Evolutionary conservation across 2,888 invertebrate species (phyloP), one percentile per base, ranked within the genome.

Genomic region (Drosophila neonasuta): DNA sequence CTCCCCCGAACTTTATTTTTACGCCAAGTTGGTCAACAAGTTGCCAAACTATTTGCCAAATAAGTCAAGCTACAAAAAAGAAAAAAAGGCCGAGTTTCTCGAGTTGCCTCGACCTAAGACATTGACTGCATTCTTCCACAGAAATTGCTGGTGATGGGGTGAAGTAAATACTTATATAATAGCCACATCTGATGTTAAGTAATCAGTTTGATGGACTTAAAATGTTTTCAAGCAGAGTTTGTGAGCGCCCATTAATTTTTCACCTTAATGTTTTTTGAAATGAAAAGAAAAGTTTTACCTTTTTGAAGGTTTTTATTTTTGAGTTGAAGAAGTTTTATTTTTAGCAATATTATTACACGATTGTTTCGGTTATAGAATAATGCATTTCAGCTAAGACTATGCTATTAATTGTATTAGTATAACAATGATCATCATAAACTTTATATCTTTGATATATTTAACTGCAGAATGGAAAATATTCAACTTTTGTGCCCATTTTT

Each of bases 11-110:
- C 32, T 54, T 51, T 68, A 79, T 79, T 68, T 71, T 68, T 68
- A 59, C 75, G 73, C 70, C 67, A 74, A 80, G 20, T 72, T 76
- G 78, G 71, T 77, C 81, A 73, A 77, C 76, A 78, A 80, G 80
- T 83, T 80, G 70, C 42, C 62, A 49, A 75, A 75, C 75, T 72
- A 71, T 75, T 75, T 75, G 75, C 75, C 75, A 74, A 75, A 75
- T 75, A 75, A 68, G 68, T 75, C 68, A 74, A 63, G 66, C 55
- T 11, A 36, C 50, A 55, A 63, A 48, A 48, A 45, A 32, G 58
- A 17, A 20, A 36, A 36, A 48, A 45, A 32, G 58, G 24, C 36
- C 42, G 36, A 15, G 58, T 17, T 29, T n/a, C 11, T 51, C 17
- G 50, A 34, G 13, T 13, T 34, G 52, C 3, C 45, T 17, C 36